A percentile compares a stretch with the other conserved stretches of the same genome.
phyloP scores from a whole-genome alignment of 53 echinoderm and acorn worm genomes.

The Stichopus horrens region DNA sequence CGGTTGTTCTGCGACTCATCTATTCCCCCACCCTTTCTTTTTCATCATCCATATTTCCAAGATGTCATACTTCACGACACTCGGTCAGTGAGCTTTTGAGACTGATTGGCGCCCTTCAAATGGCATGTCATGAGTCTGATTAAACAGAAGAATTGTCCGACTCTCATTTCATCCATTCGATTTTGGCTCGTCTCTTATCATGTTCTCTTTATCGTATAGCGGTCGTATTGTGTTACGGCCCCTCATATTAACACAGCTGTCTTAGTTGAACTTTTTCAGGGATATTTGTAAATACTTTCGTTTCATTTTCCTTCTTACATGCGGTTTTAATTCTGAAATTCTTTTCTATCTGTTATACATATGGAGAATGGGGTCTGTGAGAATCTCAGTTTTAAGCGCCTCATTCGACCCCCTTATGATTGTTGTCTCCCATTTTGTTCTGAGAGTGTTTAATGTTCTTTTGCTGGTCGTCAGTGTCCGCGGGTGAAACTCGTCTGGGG shows the following conservation, averaged over 20 bases:
- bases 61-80: no score
- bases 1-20: no score
- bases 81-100: background rate
- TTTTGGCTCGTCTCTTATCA: no score
- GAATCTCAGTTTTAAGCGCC: background rate
- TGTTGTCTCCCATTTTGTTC: background rate
- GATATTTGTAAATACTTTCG: background rate
- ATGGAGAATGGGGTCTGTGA: background rate
- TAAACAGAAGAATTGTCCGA: background rate
- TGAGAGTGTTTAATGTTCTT: background rate
- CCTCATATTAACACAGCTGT: background rate
- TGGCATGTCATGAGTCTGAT: background rate
- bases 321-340: no score
- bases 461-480: background rate
- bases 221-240: background rate
- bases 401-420: background rate
- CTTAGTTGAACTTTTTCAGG: background rate
- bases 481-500: slow-evolving; percentile 8
- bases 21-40: no score
- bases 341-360: no score
- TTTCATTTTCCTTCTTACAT: background rate
- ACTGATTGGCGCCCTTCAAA: background rate
- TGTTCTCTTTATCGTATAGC: no score
- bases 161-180: background rate
- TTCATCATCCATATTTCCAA: no score